Percentiles rank a stretch among this genome's conserved stretches.
These are phyloP conservation scores for Sardina pilchardus DNA, from an alignment of 2,113 vertebrate species.

Conservation along the genomic window DNA sequence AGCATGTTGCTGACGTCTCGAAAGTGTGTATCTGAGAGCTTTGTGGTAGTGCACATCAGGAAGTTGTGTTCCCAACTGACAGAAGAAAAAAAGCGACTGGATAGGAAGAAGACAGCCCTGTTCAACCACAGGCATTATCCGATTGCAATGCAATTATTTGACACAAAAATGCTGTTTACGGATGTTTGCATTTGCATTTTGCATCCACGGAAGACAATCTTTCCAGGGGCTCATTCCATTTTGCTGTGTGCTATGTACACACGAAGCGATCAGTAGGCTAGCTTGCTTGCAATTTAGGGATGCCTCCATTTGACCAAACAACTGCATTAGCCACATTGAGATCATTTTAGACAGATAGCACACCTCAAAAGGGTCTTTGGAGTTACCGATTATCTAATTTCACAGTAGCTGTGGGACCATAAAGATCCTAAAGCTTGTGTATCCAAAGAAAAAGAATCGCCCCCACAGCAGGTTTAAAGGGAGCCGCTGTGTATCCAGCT, in stretches of 20 bases:
- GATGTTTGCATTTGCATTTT: no score
- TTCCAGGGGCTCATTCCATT: neutral
- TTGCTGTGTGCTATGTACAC: neutral
- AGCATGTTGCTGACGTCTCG: neutral
- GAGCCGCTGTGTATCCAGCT: neutral
- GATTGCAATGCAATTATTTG: no score
- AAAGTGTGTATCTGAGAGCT: neutral
- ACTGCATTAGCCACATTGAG: neutral
- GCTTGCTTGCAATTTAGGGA: neutral
- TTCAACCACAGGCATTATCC: no score
- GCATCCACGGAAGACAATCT: no score
- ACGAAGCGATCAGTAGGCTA: neutral
- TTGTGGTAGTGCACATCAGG: slow-evolving; percentile 1
- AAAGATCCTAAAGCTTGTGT: neutral
- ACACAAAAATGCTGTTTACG: no score
- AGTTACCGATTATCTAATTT: neutral
- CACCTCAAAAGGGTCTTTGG: neutral
- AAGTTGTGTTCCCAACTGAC: neutral
- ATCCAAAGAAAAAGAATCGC: neutral
- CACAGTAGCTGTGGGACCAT: neutral
- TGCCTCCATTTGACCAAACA: neutral
- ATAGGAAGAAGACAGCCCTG: no score
- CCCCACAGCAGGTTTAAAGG: neutral
- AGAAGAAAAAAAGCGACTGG: no score
- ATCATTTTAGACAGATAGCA: neutral